Conservation (phyloP, 2,888 invertebrate genomes). For the Dicyrtoma fusca region DNA sequence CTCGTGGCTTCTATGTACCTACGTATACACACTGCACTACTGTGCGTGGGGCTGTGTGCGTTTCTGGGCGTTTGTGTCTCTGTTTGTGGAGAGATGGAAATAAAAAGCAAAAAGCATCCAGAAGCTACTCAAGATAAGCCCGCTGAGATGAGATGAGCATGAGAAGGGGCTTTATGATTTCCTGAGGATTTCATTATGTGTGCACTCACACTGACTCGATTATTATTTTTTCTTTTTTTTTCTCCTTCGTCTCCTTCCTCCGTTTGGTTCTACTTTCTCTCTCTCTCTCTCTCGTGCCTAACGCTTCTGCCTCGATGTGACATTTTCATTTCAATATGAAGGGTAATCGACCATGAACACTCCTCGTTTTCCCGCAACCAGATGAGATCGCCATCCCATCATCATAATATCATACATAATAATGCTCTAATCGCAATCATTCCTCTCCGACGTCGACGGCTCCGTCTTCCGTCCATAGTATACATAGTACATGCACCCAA, state of each 20-base stretch:
- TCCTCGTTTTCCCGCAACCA: slow-evolving; percentile 41
- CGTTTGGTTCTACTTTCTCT: slow-evolving; percentile 21
- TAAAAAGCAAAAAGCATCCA: slow-evolving; percentile 41
- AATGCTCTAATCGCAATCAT: slow-evolving; percentile 30
- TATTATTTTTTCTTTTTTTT: slow-evolving; percentile 41
- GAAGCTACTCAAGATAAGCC: slow-evolving; percentile 41
- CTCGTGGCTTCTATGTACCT: no score
- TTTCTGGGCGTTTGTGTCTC: slow-evolving; percentile 15
- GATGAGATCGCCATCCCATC: slow-evolving; percentile 38
- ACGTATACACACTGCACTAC: no score
- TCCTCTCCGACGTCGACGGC: background rate
- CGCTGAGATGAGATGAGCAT: slow-evolving; percentile 44
- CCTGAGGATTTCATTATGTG: slow-evolving; percentile 45
- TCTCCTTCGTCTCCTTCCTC: slow-evolving; percentile 16
- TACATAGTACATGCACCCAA: background rate
- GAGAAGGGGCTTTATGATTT: slow-evolving; percentile 44
- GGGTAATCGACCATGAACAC: slow-evolving; percentile 56
- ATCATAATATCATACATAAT: slow-evolving; percentile 33
- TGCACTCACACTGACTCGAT: slow-evolving; percentile 44
- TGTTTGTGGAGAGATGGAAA: slow-evolving; percentile 26
- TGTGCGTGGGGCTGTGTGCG: no score
- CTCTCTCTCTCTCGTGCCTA: slow-evolving; percentile 39
- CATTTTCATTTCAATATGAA: slow-evolving; percentile 57
- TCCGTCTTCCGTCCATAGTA: no score
- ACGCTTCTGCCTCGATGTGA: slow-evolving; percentile 51